Base-by-base conservation (phyloP, 2,888 invertebrate genomes). In the Diplazon laetatorius region DNA sequence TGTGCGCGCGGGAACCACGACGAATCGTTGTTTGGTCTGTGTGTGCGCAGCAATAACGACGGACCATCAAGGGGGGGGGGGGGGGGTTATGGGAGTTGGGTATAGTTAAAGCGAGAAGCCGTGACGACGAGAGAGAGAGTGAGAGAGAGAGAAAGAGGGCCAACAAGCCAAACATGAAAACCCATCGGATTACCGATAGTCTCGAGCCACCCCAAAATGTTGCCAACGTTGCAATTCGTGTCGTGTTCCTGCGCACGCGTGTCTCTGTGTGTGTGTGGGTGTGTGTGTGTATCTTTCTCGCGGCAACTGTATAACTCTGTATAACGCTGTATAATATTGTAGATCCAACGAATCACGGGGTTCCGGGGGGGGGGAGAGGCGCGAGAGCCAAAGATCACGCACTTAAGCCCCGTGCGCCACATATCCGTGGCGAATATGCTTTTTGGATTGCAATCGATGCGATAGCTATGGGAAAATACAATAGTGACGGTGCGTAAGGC, bases 1-100 rank as follows among this genome's bases (percentile, higher is more conserved):
- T n/a, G n/a, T n/a, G 87, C 85, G 87, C 78, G 78, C 82, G 87
- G 87, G 86, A 35, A 85, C 88, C 89, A 86, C 88, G 88, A 87
- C 90, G 90, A 90, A 91, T 90, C 76, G 72, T 20, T 62, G 42
- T 70, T 76, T 37, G 48, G 44, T 63, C 22, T 66, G 68, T 44
- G 22, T 22, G 22, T 20, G 46, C 42, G 55, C 62, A 59, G 44
- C 30, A 30, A 20, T 25, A 14, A 52, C 30, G 25, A 22, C 6
- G 50, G n/a, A n/a, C 48, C 48, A 18, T 20, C 14, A n/a, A n/a
- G n/a, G n/a, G n/a, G n/a, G n/a, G n/a, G n/a, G n/a, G n/a, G n/a
- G n/a, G n/a, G 25, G 52, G 25, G 14, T 5, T 10, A 9, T 46
- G 55, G 20, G 68, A 14, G 62, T 60, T 35, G 63, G 63, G 55